Evolutionary conservation across 64 coral and sea anemone genomes (phyloP).

Genomic region (Actinia tenebrosa): DNA sequence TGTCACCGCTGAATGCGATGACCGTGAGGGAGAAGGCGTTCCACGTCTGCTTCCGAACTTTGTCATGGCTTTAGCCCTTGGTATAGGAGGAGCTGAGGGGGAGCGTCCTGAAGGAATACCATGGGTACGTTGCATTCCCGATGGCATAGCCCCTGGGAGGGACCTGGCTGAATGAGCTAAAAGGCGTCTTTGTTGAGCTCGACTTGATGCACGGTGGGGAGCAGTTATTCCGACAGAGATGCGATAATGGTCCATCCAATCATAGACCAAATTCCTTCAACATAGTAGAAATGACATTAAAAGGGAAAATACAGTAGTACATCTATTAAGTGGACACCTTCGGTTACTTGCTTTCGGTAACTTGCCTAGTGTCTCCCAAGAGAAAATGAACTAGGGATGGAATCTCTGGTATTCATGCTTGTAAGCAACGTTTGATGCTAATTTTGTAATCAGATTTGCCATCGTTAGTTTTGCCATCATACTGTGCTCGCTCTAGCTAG

Average conservation of each 20-base stretch:
- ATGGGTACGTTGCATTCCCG: slow-evolving; percentile 12
- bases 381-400: no score
- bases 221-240: slow-evolving; percentile 72
- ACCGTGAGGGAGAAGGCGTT: slow-evolving; percentile 22
- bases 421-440: no score
- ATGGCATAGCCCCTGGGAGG: slow-evolving; percentile 65
- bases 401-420: no score
- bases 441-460: no score
- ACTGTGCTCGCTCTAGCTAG: no score
- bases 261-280: slow-evolving; percentile 67
- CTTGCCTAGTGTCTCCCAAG: no score
- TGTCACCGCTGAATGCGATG: slow-evolving; percentile 40
- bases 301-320: no score
- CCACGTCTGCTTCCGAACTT: slow-evolving; percentile 20
- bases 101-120: slow-evolving; percentile 41
- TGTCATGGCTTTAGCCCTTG: slow-evolving; percentile 29
- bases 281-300: background rate
- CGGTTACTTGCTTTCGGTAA: no score
- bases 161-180: slow-evolving; percentile 70
- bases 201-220: slow-evolving; percentile 49
- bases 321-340: no score
- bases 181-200: slow-evolving; percentile 40
- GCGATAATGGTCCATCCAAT: slow-evolving; percentile 98
- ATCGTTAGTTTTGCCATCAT: no score
- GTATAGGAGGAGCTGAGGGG: slow-evolving; percentile 82